phyloP scores from a whole-genome alignment of 1,140 invertebrate genomes.

The Bombus consobrinus region DNA sequence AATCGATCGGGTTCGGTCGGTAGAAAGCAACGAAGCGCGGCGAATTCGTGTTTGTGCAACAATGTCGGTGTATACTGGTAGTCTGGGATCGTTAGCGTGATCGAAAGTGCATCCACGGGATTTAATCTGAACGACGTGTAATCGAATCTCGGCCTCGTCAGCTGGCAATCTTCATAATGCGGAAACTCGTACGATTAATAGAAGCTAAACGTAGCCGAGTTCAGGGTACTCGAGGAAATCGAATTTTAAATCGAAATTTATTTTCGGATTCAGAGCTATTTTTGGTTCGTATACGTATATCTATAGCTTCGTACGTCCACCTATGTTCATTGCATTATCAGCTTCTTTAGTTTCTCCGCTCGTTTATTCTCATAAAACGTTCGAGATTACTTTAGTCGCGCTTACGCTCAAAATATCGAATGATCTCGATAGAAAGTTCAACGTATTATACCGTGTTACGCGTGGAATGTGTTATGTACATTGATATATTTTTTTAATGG shows the following conservation, averaged over 20 bases:
- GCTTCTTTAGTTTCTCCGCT: background rate
- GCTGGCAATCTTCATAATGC: constrained; percentile 35
- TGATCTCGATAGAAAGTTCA: background rate
- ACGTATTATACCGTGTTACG: background rate
- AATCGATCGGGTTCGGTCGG: constrained; percentile 35
- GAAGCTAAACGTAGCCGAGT: constrained; percentile 16
- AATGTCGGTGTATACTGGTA: constrained; percentile 44
- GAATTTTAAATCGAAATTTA: background rate
- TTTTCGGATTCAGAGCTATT: background rate
- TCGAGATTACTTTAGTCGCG: background rate
- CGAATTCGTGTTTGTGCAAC: constrained; percentile 53
- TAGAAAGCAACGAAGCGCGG: constrained; percentile 57
- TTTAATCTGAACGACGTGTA: constrained; percentile 39
- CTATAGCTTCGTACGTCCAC: background rate
- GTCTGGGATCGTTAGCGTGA: constrained; percentile 28
- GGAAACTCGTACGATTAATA: constrained; percentile 30
- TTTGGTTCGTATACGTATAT: no score
- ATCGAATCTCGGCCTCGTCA: constrained; percentile 22
- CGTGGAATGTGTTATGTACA: background rate
- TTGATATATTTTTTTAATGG: background rate
- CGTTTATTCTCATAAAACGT: background rate
- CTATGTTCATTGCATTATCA: background rate
- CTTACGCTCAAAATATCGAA: background rate
- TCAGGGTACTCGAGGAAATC: background rate
- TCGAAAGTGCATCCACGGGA: constrained; percentile 52